Evolutionary conservation across 2,888 invertebrate genomes (phyloP).

Genomic region (Ditylenchus weischeri): DNA sequence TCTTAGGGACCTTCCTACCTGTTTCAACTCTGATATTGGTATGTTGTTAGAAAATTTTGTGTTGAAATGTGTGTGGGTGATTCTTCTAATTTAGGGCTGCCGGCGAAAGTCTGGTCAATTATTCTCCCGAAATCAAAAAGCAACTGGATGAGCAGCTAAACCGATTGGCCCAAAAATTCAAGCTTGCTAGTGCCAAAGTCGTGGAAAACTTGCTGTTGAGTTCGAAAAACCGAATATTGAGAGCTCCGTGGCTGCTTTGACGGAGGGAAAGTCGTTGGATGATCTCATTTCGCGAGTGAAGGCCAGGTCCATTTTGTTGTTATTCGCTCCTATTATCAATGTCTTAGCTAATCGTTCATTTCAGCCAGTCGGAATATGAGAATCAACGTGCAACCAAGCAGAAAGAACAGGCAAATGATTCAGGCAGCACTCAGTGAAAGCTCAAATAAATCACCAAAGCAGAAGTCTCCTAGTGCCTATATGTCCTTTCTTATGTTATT

Average conservation of each 20-base stretch:
- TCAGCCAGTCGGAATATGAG: conserved; percentile 40
- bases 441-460: neutral
- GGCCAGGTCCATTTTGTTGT: conserved; percentile 30
- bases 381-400: conserved; percentile 48
- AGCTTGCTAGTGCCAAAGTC: conserved; percentile 52
- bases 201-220: conserved; percentile 50
- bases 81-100: conserved; percentile 30
- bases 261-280: conserved; percentile 44
- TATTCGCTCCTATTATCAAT: too few relatives aligned
- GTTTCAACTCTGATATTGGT: too few relatives aligned
- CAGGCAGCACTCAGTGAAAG: conserved; percentile 2
- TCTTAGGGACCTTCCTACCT: too few relatives aligned
- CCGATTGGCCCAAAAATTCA: conserved; percentile 55
- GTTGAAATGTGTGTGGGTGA: too few relatives aligned
- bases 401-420: conserved; percentile 34
- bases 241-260: conserved; percentile 41
- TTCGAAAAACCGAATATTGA: conserved; percentile 53
- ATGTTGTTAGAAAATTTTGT: too few relatives aligned
- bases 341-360: conserved; percentile 13
- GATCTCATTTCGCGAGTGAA: conserved; percentile 45
- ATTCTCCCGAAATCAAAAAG: conserved; percentile 54
- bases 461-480: too few relatives aligned
- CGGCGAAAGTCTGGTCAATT: conserved; percentile 52
- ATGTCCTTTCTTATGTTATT: too few relatives aligned
- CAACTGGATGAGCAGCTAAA: conserved; percentile 53